Evolutionary conservation across 2,797 vertebrate genomes (phyloP).

Genomic region (Crax fasciolata): DNA sequence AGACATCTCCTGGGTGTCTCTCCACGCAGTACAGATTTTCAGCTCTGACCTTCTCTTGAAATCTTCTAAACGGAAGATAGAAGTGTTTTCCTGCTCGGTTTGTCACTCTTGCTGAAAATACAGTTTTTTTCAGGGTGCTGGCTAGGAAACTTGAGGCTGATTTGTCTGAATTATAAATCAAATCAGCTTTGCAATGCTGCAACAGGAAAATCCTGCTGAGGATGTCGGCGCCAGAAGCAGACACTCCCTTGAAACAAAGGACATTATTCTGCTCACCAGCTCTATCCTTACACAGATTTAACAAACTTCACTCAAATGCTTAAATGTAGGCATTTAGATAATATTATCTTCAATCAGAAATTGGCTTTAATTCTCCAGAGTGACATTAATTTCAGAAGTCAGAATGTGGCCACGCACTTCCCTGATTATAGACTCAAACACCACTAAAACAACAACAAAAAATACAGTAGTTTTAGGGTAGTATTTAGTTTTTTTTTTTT

Average conservation of each 20-base stretch:
- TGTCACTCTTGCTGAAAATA: background rate
- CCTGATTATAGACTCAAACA: background rate
- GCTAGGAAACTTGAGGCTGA: background rate
- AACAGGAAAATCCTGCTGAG: background rate
- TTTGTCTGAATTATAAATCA: background rate
- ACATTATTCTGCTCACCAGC: background rate
- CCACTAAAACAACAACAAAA: background rate
- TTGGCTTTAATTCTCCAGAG: background rate
- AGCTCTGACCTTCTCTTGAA: background rate
- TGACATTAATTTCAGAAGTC: background rate
- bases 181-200: background rate
- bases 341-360: background rate
- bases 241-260: background rate
- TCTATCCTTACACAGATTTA: background rate
- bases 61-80: background rate
- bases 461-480: background rate
- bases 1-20: background rate
- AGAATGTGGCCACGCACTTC: background rate
- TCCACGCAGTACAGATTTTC: background rate
- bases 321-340: background rate
- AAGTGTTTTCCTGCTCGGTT: accelerated
- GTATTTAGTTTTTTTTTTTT: background rate
- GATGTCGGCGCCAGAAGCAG: background rate
- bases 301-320: background rate
- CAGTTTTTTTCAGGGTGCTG: background rate